These are phyloP conservation scores for Drosophila pectinifera DNA, from an alignment of 1,140 invertebrate species.

Conservation along the genomic window DNA sequence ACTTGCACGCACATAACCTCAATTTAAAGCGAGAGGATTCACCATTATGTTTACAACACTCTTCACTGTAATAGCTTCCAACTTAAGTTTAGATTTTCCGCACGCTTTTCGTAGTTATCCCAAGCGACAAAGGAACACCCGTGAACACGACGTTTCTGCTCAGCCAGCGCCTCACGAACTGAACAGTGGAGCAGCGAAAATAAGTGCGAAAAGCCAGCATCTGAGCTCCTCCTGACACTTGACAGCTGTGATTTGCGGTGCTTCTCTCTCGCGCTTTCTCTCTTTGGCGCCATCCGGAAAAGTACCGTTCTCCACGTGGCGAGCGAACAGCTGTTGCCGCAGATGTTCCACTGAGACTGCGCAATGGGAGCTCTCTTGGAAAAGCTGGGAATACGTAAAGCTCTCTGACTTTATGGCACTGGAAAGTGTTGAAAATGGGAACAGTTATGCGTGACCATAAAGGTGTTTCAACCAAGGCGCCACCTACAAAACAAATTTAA, in stretches of 20 bases:
- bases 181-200: conserved; percentile 20
- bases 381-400: conserved; percentile 11
- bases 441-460: conserved; percentile 41
- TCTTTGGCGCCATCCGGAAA: conserved; percentile 62
- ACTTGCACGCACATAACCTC: conserved; percentile 21
- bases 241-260: conserved; percentile 65
- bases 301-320: conserved; percentile 49
- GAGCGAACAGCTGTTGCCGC: conserved; percentile 58
- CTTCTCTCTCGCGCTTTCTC: conserved; percentile 45
- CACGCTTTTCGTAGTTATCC: conserved; percentile 39
- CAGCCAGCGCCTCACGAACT: conserved; percentile 75
- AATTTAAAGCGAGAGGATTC: neutral
- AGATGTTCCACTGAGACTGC: conserved; percentile 13
- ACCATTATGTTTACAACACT: conserved; percentile 2
- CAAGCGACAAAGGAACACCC: conserved; percentile 20
- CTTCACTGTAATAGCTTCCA: conserved; percentile 5
- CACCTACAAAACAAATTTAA: conserved; percentile 21
- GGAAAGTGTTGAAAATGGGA: conserved; percentile 43
- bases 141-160: conserved; percentile 60
- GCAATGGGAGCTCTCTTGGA: neutral
- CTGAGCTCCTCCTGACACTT: conserved; percentile 53
- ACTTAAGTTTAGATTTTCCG: conserved; percentile 24
- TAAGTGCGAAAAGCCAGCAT: conserved; percentile 58
- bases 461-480: neutral
- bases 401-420: conserved; percentile 26